Evolutionary conservation across 2,888 invertebrate species (phyloP).

Genomic region (Aphidoletes aphidimyza): DNA sequence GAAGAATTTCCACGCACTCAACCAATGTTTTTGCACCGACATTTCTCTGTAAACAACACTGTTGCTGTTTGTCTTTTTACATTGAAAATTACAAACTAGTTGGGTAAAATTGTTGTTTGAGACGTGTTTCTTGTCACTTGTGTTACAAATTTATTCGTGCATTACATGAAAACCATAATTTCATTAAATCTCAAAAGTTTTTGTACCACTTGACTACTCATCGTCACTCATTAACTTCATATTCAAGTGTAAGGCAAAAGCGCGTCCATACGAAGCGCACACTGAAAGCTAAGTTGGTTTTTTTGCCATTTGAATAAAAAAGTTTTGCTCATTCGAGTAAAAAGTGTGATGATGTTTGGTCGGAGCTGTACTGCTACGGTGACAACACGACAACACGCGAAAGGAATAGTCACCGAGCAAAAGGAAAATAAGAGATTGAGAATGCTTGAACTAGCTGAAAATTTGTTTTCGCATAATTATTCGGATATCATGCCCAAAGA

Average conservation of each 20-base stretch:
- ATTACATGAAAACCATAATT: slow-evolving; percentile 30
- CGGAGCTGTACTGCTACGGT: neutral
- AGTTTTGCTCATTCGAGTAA: too few relatives aligned
- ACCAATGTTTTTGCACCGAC: too few relatives aligned
- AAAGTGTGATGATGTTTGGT: neutral
- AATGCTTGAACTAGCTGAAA: neutral
- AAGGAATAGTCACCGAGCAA: too few relatives aligned
- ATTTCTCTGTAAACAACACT: too few relatives aligned
- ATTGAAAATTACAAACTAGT: too few relatives aligned
- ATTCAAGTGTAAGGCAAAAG: slow-evolving; percentile 7
- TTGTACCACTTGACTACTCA: slow-evolving; percentile 12
- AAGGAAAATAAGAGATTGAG: neutral
- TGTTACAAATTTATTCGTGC: neutral
- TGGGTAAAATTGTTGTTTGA: neutral
- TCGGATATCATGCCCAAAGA: too few relatives aligned
- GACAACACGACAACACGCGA: neutral
- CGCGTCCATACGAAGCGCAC: too few relatives aligned
- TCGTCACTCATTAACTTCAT: slow-evolving; percentile 18
- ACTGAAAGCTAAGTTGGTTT: too few relatives aligned
- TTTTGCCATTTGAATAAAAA: too few relatives aligned
- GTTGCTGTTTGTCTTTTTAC: too few relatives aligned
- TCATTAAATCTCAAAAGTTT: neutral
- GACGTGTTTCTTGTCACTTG: neutral
- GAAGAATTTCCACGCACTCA: too few relatives aligned
- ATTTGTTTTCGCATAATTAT: neutral